Evolutionary conservation across 2,888 invertebrate genomes (phyloP).

Genomic region (Acrobasis repandana): DNA sequence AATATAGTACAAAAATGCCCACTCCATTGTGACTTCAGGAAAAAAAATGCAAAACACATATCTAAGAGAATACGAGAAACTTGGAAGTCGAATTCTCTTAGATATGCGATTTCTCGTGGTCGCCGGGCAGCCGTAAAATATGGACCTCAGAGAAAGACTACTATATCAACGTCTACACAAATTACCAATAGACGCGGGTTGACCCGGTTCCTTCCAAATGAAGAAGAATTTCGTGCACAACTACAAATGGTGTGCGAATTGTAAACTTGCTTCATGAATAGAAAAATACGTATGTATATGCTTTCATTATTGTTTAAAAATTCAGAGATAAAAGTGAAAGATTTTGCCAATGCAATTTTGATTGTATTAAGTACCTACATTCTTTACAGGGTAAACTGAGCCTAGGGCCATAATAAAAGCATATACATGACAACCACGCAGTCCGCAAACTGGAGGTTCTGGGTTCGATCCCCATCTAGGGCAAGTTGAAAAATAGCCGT

Average conservation of each 20-base stretch:
- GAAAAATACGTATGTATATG: not conserved
- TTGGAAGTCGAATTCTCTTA: not conserved
- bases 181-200: constrained; percentile 16
- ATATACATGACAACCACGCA: too few relatives aligned
- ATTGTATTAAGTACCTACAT: too few relatives aligned
- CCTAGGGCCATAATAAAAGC: too few relatives aligned
- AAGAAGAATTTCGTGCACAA: constrained; percentile 15
- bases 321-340: too few relatives aligned
- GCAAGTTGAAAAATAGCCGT: too few relatives aligned
- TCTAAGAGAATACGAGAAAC: not conserved
- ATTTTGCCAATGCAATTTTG: too few relatives aligned
- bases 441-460: too few relatives aligned
- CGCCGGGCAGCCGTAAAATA: constrained; percentile 15
- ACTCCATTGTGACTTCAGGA: not conserved
- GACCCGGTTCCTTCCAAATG: constrained; percentile 16
- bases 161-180: constrained; percentile 22
- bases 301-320: too few relatives aligned
- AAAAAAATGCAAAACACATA: too few relatives aligned
- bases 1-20: too few relatives aligned
- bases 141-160: constrained; percentile 5
- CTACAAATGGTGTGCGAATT: constrained; percentile 14
- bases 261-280: not conserved
- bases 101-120: constrained; percentile 11
- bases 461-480: too few relatives aligned
- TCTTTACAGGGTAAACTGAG: too few relatives aligned